Conservation (phyloP, 2,797 vertebrate species). For the Champsocephalus esox region DNA sequence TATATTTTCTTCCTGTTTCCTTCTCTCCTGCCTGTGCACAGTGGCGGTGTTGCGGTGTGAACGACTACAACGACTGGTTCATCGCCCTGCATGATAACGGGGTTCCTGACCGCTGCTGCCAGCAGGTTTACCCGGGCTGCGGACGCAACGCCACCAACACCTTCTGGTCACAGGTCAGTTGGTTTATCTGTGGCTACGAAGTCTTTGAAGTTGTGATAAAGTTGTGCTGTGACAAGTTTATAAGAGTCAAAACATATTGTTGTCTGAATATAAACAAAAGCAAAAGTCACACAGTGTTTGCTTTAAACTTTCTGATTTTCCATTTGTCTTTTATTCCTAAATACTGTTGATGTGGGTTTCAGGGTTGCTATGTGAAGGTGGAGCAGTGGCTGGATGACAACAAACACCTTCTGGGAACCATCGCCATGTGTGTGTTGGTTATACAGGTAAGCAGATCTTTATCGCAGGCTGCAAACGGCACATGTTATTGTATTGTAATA, state of each 20-base stretch:
- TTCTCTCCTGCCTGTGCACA: conserved; percentile 55
- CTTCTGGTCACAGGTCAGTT: conserved; percentile 91
- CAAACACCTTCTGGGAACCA: conserved; percentile 94
- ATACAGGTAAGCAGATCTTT: conserved; percentile 88
- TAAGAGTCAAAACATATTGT: too few species aligned
- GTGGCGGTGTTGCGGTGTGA: conserved; percentile 97
- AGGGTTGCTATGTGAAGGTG: conserved; percentile 96
- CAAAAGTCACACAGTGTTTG: too few species aligned
- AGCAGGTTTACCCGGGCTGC: conserved; percentile 89
- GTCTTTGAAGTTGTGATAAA: not conserved
- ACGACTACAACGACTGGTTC: conserved; percentile 90
- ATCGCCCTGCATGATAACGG: conserved; percentile 88
- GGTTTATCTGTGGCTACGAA: not conserved
- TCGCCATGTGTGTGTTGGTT: conserved; percentile 95
- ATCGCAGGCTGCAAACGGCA: not conserved
- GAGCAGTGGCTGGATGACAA: conserved; percentile 95
- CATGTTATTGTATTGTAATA: not conserved
- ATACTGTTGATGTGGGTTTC: conserved; percentile 23
- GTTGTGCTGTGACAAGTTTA: too few species aligned
- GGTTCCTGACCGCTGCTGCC: conserved; percentile 95
- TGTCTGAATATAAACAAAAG: too few species aligned
- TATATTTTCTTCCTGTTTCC: not conserved
- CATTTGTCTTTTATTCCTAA: too few species aligned
- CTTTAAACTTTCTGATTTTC: too few species aligned
- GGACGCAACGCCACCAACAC: conserved; percentile 89